These are phyloP conservation scores for Crossocerus cetratus DNA, from an alignment of 2,888 invertebrate genomes.

Conservation along the genomic window DNA sequence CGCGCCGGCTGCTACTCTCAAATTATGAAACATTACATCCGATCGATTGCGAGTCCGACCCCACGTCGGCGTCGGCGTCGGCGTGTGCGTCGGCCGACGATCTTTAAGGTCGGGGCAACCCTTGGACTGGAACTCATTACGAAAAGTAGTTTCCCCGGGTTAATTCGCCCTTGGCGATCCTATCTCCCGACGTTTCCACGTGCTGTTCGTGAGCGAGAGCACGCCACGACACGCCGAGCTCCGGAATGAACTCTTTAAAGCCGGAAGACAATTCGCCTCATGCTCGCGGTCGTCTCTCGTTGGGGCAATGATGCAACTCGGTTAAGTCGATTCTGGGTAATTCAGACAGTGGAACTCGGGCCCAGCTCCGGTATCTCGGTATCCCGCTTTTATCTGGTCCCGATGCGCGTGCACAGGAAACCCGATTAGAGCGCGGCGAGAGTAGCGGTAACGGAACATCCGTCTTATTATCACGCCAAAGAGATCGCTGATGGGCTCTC, in stretches of 20 bases:
- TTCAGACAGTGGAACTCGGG: not conserved
- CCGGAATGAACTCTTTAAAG: too few relatives aligned
- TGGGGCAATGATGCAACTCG: not conserved
- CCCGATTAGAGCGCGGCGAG: conserved; percentile 40
- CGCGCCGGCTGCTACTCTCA: not conserved
- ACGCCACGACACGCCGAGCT: too few relatives aligned
- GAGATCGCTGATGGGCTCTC: conserved; percentile 28
- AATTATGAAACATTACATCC: conserved; percentile 1
- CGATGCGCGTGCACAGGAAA: conserved; percentile 34
- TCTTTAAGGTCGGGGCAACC: not conserved
- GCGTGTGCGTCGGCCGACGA: too few relatives aligned
- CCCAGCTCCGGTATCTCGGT: conserved; percentile 13
- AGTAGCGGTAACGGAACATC: conserved; percentile 42
- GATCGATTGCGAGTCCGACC: not conserved
- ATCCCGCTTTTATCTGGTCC: conserved; percentile 36
- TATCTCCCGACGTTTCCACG: too few relatives aligned
- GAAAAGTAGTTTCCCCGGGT: too few relatives aligned
- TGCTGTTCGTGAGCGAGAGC: too few relatives aligned
- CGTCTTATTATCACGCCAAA: conserved; percentile 44
- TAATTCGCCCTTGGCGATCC: too few relatives aligned
- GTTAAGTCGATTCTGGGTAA: conserved; percentile 1
- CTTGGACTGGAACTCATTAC: too few relatives aligned
- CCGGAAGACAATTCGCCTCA: too few relatives aligned
- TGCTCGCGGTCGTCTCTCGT: not conserved
- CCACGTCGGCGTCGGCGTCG: not conserved